A percentile compares a stretch with the other conserved stretches of the same genome.
phyloP scores from a whole-genome alignment of 2,888 invertebrate species.

The Brachyptera risi region DNA sequence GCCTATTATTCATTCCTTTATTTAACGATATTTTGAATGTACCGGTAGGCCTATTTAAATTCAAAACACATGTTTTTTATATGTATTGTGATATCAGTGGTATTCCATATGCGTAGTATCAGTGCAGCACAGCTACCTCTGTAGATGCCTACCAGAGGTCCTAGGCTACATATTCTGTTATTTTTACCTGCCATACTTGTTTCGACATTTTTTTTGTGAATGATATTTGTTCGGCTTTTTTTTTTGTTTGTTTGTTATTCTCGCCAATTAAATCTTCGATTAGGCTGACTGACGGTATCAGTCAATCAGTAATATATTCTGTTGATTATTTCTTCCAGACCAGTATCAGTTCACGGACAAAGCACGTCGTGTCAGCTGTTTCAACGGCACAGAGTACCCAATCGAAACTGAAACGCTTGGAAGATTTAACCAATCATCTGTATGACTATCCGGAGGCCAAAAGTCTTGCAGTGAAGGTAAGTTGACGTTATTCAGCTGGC shows the following conservation, averaged over 20 bases:
- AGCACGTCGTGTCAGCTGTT: slow-evolving; percentile 62
- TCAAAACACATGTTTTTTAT: neutral
- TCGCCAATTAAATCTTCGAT: no score
- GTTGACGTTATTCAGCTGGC: slow-evolving; percentile 31
- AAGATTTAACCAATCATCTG: slow-evolving; percentile 69
- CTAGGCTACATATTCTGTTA: neutral
- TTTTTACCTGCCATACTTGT: neutral
- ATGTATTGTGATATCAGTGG: neutral
- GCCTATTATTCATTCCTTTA: no score
- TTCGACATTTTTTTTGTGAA: no score
- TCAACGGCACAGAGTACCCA: slow-evolving; percentile 52
- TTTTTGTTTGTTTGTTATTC: no score
- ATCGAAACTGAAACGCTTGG: slow-evolving; percentile 58
- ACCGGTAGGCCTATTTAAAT: no score
- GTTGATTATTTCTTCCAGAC: slow-evolving; percentile 44
- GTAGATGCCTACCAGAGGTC: no score
- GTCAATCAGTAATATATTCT: no score
- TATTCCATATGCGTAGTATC: no score
- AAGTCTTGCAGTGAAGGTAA: slow-evolving; percentile 66
- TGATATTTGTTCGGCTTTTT: no score
- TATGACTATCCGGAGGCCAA: slow-evolving; percentile 68
- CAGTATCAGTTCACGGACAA: slow-evolving; percentile 60
- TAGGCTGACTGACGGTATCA: no score
- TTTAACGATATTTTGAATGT: no score
- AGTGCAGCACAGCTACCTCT: no score